Conservation (phyloP, 2,797 vertebrate genomes). For the Lithobates sylvaticus region DNA sequence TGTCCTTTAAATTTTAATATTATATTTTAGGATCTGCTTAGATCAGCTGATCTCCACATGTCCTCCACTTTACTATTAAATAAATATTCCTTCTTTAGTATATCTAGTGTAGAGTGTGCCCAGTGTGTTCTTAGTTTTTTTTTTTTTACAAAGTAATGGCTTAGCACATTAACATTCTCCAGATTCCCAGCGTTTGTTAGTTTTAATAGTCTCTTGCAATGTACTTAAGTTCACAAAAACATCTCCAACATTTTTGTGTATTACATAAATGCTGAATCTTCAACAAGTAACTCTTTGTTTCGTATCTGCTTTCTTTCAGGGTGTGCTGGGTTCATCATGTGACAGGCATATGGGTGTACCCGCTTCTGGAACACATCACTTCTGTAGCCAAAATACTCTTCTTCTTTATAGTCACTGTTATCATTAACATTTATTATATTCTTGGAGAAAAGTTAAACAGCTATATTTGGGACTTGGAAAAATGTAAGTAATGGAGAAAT, state of each 20-base stretch:
- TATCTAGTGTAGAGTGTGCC: conserved; percentile 24
- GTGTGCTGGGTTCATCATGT: conserved; percentile 96
- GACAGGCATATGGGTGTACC: conserved; percentile 97
- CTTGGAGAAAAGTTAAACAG: conserved; percentile 93
- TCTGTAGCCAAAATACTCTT: conserved; percentile 84
- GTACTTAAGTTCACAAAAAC: conserved; percentile 30
- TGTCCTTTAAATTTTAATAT: conserved; percentile 1
- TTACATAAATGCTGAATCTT: conserved; percentile 12
- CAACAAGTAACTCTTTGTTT: conserved; percentile 51
- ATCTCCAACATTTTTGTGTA: conserved; percentile 29
- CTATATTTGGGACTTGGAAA: conserved; percentile 94
- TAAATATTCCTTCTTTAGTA: conserved; percentile 32
- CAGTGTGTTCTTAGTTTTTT: conserved; percentile 33
- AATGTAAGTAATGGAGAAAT: conserved; percentile 77
- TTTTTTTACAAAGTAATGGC: conserved; percentile 16
- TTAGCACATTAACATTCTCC: conserved; percentile 55
- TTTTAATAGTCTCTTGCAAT: conserved; percentile 43
- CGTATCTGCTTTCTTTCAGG: conserved; percentile 74
- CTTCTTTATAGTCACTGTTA: conserved; percentile 80
- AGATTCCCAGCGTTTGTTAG: conserved; percentile 46
- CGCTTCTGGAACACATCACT: conserved; percentile 88
- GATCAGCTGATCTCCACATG: conserved; percentile 16
- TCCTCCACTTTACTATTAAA: conserved; percentile 27
- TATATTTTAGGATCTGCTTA: neutral
- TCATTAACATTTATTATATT: conserved; percentile 88